A percentile compares a stretch with the other conserved stretches of the same genome.
These are phyloP conservation scores for Myiagra hebetior DNA, from an alignment of 2,113 vertebrate species.

Conservation along the genomic window DNA sequence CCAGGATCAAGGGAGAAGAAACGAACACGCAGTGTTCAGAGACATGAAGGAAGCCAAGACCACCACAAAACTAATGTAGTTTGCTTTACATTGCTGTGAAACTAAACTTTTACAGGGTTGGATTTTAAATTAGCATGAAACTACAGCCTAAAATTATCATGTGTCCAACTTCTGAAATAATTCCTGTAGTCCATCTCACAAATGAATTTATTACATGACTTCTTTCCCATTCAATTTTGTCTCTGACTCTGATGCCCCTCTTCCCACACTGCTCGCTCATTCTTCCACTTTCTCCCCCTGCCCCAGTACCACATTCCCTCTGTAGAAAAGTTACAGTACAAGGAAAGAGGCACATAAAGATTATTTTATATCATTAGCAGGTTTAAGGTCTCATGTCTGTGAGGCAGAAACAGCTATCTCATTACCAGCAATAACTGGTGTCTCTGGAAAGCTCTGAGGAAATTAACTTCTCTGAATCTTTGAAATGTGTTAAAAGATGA, in stretches of 20 bases:
- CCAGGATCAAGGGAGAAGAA: background rate
- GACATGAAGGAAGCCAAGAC: background rate
- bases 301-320: background rate
- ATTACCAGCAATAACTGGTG: background rate
- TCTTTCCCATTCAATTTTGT: background rate
- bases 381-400: background rate
- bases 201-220: background rate
- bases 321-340: background rate
- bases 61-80: background rate
- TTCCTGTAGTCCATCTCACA: background rate
- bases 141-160: background rate
- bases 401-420: background rate
- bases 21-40: background rate
- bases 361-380: background rate
- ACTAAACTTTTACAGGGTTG: background rate
- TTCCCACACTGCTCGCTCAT: background rate
- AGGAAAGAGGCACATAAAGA: background rate
- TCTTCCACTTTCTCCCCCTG: background rate
- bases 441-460: background rate
- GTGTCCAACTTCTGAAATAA: background rate
- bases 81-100: background rate
- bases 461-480: background rate
- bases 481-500: background rate
- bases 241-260: background rate
- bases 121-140: background rate